Conservation (phyloP, 2,888 invertebrate species). For the Ophonus ardosiacus region DNA sequence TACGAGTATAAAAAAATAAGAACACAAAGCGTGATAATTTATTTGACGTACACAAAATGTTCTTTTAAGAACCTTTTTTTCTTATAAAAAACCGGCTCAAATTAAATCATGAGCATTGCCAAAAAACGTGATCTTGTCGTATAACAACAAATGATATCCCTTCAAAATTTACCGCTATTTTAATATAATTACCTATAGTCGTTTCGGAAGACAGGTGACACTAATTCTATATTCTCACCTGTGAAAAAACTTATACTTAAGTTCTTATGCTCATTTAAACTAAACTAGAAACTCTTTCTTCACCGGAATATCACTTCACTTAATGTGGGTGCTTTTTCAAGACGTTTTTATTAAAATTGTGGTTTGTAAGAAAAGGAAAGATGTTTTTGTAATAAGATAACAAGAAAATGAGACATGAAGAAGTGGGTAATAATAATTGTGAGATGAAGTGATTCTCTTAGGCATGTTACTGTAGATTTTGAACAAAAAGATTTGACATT, state of each 20-base stretch:
- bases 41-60: too few species aligned
- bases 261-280: background rate
- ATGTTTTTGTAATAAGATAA: too few species aligned
- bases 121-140: background rate
- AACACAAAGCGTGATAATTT: too few species aligned
- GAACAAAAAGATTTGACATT: too few species aligned
- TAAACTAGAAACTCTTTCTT: background rate
- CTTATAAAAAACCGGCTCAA: too few species aligned
- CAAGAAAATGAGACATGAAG: too few species aligned
- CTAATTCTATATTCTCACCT: background rate
- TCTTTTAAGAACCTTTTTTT: too few species aligned
- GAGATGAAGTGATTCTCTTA: too few species aligned
- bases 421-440: too few species aligned
- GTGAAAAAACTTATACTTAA: background rate
- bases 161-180: slow-evolving; percentile 10
- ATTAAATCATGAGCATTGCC: background rate
- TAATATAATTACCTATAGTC: background rate
- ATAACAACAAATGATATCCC: slow-evolving; percentile 5
- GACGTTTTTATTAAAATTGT: background rate
- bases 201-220: background rate
- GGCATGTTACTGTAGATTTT: too few species aligned
- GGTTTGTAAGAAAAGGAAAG: background rate
- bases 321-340: background rate
- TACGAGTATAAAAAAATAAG: too few species aligned
- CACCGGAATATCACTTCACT: background rate